Percentiles rank a stretch among this genome's conserved stretches.
phyloP scores from a whole-genome alignment of 2,888 invertebrate genomes.

The Platerodrilus igneus region DNA sequence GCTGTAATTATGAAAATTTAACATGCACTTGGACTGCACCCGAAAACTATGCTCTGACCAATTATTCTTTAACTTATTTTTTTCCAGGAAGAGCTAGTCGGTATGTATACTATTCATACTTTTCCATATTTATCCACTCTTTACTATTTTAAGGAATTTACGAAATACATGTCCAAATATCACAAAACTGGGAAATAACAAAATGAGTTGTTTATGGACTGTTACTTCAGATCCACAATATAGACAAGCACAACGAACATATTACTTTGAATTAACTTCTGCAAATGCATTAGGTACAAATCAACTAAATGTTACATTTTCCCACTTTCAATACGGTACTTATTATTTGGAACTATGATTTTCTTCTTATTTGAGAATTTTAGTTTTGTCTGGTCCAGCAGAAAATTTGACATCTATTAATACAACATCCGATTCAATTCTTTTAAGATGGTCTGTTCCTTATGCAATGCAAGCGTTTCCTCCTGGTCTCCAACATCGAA shows the following conservation, averaged over 20 bases:
- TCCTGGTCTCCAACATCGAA: constrained; percentile 49
- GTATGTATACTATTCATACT: constrained; percentile 30
- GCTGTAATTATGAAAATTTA: constrained; percentile 67
- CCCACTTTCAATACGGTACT: constrained; percentile 56
- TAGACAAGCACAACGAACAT: constrained; percentile 50
- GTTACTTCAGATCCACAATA: constrained; percentile 52
- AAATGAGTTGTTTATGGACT: constrained; percentile 51
- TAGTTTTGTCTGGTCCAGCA: constrained; percentile 52
- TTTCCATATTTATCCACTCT: background rate
- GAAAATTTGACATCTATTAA: constrained; percentile 47
- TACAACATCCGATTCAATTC: constrained; percentile 49
- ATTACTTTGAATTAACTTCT: constrained; percentile 57
- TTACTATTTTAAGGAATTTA: constrained; percentile 6
- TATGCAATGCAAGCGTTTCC: constrained; percentile 51
- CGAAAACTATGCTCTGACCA: constrained; percentile 54
- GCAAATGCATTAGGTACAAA: constrained; percentile 59
- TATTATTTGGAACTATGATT: constrained; percentile 24
- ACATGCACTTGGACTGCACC: constrained; percentile 70
- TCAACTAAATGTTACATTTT: constrained; percentile 52
- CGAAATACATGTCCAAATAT: constrained; percentile 11
- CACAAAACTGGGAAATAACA: constrained; percentile 20
- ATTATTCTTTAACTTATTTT: constrained; percentile 51
- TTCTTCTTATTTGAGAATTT: constrained; percentile 8
- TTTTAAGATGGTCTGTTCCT: constrained; percentile 51
- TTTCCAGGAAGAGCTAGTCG: constrained; percentile 46